Conservation (phyloP, 1,140 invertebrate species). For the Drosophila virilis region DNA sequence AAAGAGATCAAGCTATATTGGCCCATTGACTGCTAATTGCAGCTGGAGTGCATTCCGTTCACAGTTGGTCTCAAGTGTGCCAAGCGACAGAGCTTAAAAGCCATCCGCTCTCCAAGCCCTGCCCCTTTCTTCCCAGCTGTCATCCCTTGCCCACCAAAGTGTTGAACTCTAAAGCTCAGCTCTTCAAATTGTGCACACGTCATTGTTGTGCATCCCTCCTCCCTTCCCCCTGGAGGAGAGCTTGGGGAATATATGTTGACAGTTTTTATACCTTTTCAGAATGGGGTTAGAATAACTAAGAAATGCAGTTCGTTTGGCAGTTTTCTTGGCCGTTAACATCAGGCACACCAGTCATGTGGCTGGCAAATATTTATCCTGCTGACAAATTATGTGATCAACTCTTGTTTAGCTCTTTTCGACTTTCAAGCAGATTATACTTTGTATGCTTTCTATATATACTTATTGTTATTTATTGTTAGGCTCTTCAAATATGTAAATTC, state of each 20-base stretch:
- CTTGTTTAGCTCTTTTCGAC: not conserved
- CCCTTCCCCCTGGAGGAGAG: not conserved
- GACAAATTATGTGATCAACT: not conserved
- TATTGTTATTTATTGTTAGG: not conserved
- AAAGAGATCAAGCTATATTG: constrained; percentile 46
- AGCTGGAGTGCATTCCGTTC: constrained; percentile 44
- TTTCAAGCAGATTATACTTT: not conserved
- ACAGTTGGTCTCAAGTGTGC: constrained; percentile 54
- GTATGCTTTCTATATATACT: not conserved
- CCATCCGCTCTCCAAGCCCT: constrained; percentile 26
- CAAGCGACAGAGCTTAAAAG: constrained; percentile 70
- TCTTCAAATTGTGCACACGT: constrained; percentile 51
- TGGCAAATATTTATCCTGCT: constrained; percentile 7
- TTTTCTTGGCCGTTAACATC: not conserved
- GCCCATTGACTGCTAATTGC: constrained; percentile 71
- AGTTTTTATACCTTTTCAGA: constrained; percentile 13
- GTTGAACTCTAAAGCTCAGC: constrained; percentile 35
- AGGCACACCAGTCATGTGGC: not conserved
- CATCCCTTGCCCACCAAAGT: not conserved
- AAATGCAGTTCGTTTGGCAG: not conserved
- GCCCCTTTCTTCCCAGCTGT: not conserved
- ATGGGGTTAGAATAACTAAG: not conserved
- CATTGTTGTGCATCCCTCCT: constrained; percentile 18
- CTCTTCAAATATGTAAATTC: not conserved
- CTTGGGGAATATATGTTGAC: constrained; percentile 9